Conservation (phyloP, 1,140 invertebrate species). For the Euwallacea fornicatus region DNA sequence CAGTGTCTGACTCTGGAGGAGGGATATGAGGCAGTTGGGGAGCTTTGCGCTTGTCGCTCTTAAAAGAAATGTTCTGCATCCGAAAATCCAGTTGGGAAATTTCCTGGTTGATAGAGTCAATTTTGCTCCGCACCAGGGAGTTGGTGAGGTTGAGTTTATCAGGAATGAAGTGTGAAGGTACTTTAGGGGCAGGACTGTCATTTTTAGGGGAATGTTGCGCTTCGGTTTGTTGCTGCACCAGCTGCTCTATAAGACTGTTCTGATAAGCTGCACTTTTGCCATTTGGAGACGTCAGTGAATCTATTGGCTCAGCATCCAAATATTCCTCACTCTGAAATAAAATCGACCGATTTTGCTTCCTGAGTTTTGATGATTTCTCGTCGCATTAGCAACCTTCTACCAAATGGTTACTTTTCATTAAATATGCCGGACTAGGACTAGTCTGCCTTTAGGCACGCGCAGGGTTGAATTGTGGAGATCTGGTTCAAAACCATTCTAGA, state of each 20-base stretch:
- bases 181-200: slow-evolving; percentile 41
- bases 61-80: slow-evolving; percentile 52
- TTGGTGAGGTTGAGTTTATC: slow-evolving; percentile 50
- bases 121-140: slow-evolving; percentile 48
- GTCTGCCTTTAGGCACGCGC: too few relatives aligned
- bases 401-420: too few relatives aligned
- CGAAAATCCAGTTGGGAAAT: slow-evolving; percentile 50
- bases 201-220: slow-evolving; percentile 44
- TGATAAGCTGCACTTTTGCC: slow-evolving; percentile 56
- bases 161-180: slow-evolving; percentile 46
- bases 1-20: slow-evolving; percentile 54
- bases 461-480: too few relatives aligned
- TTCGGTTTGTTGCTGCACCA: slow-evolving; percentile 56
- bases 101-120: slow-evolving; percentile 51
- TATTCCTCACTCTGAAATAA: slow-evolving; percentile 47
- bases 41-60: slow-evolving; percentile 47
- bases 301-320: slow-evolving; percentile 43
- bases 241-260: slow-evolving; percentile 59
- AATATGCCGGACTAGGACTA: too few relatives aligned
- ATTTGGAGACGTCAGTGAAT: slow-evolving; percentile 41
- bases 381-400: too few relatives aligned
- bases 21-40: slow-evolving; percentile 45
- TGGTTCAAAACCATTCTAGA: too few relatives aligned
- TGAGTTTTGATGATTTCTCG: too few relatives aligned
- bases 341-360: background rate